Evolutionary conservation across 2,113 vertebrate species (phyloP), one percentile per base, ranked within the genome.

Genomic region (Cyphomyrus plagiostoma): DNA sequence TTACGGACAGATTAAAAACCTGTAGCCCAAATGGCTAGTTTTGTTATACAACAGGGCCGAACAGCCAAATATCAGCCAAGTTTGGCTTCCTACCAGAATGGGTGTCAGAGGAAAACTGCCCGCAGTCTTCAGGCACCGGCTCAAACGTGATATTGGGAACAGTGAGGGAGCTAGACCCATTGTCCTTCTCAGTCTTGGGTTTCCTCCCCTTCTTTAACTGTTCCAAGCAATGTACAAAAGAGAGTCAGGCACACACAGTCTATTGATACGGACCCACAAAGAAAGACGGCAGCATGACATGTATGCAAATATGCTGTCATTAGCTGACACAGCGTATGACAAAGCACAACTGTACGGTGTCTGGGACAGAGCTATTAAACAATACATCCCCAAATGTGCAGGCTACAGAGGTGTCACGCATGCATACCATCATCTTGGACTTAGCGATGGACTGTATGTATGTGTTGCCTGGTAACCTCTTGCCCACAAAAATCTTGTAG

Each of bases 401-500:
- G 39, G 23, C 35, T 84, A 21, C 19, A 48, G 5, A 30, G 19
- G 83, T 23, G n/a, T 46, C 48, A 86, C 7, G 13, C 30, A 19
- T 87, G 50, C 50, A 93, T 58, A 95, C 96, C 0, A 94, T 96
- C 95, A 98, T 98, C 95, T 98, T 99, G 45, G 96, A 92, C 91
- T 97, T 98, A 89, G 97, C 97, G 90, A 96, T 97, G 66, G 96
- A 96, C 50, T 96, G 82, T 89, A 96, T 91, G 0, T 94, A 89
- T 0, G 95, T 95, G 48, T 91, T 94, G 8, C 95, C 92, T 85
- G 94, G 3, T 0, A 93, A 94, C 92, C 93, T 97, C 90, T 96
- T 98, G 74, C 94, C 95, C 90, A 99, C 94, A 45, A 99, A 99
- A 93, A 98, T 96, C 93, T 98, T 99, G 96, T 97, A 99, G 0